These are phyloP conservation scores for Meganola albula DNA, from an alignment of 2,888 invertebrate species.

Conservation along the genomic window DNA sequence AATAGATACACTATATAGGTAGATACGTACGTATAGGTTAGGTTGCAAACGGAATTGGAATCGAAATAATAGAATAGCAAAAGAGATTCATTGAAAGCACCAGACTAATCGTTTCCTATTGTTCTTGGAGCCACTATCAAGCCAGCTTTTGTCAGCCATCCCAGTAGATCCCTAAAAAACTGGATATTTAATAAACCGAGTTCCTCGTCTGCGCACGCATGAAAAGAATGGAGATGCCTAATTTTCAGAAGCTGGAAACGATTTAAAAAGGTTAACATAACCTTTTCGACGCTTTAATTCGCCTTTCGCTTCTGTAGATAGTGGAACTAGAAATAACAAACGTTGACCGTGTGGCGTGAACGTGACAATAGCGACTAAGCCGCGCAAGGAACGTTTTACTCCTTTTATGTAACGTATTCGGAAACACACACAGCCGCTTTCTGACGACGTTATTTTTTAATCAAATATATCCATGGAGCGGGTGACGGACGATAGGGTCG, in stretches of 20 bases:
- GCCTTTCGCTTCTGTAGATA: slow-evolving; percentile 57
- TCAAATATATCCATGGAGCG: slow-evolving; percentile 77
- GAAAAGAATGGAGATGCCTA: slow-evolving; percentile 25
- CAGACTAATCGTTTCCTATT: slow-evolving; percentile 62
- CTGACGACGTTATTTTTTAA: slow-evolving; percentile 80
- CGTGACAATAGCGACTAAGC: slow-evolving; percentile 75
- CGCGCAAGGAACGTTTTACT: slow-evolving; percentile 61
- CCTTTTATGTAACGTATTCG: slow-evolving; percentile 58
- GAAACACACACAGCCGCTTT: slow-evolving; percentile 56
- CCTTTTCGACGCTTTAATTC: slow-evolving; percentile 30
- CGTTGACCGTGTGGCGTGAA: slow-evolving; percentile 43
- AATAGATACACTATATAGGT: background rate
- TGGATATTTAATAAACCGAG: slow-evolving; percentile 58
- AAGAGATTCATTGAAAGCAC: slow-evolving; percentile 38
- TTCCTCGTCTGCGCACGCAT: slow-evolving; percentile 28
- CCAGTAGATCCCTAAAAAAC: slow-evolving; percentile 53
- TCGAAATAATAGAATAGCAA: slow-evolving; percentile 62
- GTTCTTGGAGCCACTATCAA: slow-evolving; percentile 65
- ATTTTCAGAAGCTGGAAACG: slow-evolving; percentile 28
- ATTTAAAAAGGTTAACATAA: slow-evolving; percentile 21
- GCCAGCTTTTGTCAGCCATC: slow-evolving; percentile 46
- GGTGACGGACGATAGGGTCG: slow-evolving; percentile 76
- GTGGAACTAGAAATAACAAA: slow-evolving; percentile 63
- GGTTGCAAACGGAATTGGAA: slow-evolving; percentile 30
- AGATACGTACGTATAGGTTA: background rate